phyloP scores from a whole-genome alignment of 2,888 invertebrate species.

The Tinea semifulvella region DNA sequence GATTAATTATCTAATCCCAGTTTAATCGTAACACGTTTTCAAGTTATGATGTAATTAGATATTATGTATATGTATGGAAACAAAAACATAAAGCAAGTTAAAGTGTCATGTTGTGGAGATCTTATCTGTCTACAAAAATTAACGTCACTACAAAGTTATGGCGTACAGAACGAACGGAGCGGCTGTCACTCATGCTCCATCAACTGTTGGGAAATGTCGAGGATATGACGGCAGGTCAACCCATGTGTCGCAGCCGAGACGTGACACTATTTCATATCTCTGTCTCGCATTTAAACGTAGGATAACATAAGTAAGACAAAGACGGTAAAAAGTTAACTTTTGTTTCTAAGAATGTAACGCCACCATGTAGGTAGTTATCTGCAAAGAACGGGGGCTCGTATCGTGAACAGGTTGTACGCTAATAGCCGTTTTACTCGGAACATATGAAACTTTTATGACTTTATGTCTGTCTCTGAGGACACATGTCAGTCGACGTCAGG shows the following conservation, averaged over 20 bases:
- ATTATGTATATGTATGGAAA: no score
- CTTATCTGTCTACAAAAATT: conserved; percentile 23
- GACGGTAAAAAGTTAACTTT: conserved; percentile 42
- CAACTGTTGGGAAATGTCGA: conserved; percentile 60
- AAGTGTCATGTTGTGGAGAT: no score
- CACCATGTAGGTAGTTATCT: conserved; percentile 47
- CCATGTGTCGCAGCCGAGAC: conserved; percentile 53
- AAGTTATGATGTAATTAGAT: no score
- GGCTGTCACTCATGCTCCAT: conserved; percentile 66
- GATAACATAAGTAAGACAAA: conserved; percentile 48
- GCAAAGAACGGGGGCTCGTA: conserved; percentile 45
- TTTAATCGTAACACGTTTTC: no score
- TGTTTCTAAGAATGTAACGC: conserved; percentile 39
- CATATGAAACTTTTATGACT: conserved; percentile 46
- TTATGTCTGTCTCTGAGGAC: conserved; percentile 56
- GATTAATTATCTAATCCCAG: no score
- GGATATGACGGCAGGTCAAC: conserved; percentile 57
- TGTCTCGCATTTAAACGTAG: conserved; percentile 48
- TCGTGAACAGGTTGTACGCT: conserved; percentile 59
- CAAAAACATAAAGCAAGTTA: no score
- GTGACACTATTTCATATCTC: conserved; percentile 56
- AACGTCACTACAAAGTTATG: conserved; percentile 59
- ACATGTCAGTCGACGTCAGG: conserved; percentile 45
- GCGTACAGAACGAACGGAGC: conserved; percentile 34
- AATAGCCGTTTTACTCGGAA: conserved; percentile 60